Evolutionary conservation across 2,888 invertebrate genomes (phyloP), one percentile per base, ranked within the genome.

Genomic region (Netelia fuscicornis): DNA sequence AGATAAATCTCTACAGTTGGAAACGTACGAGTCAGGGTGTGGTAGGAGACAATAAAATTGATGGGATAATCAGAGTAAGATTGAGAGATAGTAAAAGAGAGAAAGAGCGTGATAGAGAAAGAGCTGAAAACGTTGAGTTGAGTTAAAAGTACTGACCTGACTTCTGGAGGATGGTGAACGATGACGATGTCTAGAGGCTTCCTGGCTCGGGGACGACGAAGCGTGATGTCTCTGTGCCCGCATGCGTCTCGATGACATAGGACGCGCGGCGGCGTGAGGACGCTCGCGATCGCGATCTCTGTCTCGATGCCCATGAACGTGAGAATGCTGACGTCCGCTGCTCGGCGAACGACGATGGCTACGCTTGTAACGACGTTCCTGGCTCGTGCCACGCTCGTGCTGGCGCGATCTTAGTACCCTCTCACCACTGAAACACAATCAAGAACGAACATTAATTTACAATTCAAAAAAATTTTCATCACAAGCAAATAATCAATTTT

Each of bases 271-370:
- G 65, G 17, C 17, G 17, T 91, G 92, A 37, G 86, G 81, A 65
- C 86, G 81, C 10, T 86, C 92, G 37, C 92, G 89, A 67, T 91
- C 90, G 52, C 90, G 92, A 68, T 92, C 91, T 48, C 90, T 90
- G 86, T 79, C 91, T 84, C 89, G 87, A 68, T 89, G 89, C 62
- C 84, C 84, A 76, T 88, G 87, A 58, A 88, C 90, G 86, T 95
- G 95, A 83, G 95, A 95, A 93, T 97, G 96, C 91, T 96, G 96
- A 91, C 97, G 96, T 89, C 97, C 96, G 92, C 96, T 96, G 92
- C 97, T 96, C 87, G 97, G 97, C 88, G 97, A 97, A 93, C 97
- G 96, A 89, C 97, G 96, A 94, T 97, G 96, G 91, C 97, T 97
- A 90, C 98, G 96, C 94, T 98, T 98, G 94, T 97, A 98, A 89